Evolutionary conservation across 1,140 invertebrate genomes (phyloP), one percentile per base, ranked within the genome.

Genomic region (Charaxes varanes): DNA sequence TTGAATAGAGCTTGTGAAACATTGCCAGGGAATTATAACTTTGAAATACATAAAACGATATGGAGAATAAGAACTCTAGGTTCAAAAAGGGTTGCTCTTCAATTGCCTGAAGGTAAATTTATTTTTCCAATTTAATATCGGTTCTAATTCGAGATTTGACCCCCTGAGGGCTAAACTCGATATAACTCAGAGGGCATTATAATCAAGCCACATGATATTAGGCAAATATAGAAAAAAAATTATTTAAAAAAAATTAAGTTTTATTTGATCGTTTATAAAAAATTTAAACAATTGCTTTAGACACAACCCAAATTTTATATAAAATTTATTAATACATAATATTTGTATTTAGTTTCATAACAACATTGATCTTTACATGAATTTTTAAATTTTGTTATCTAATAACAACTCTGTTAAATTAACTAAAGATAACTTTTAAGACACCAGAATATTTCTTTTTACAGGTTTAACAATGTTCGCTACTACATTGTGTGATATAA

Each of bases 21-120:
- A 28, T 85, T 99, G 28, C 98, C 98, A 4, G 68, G 87, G 7
- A 99, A 99, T 86, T 99, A 99, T 68, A 99, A 98, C 85, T 99
- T 99, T 86, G 98, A 99, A 90, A 91, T 99, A 57, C 94, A 93
- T 24, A 99, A 99, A 83, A 99, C 97, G 0, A 92, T 99, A 73
- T 99, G 97, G 97, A 90, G 95, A 66, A 97, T 99, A 48, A 86
- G 89, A 46, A 90, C 94, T 68, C 84, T 89, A 12, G 88, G 90
- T 46, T 90, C 94, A 0, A 97, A 95, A 83, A 88, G 90, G 67
- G 97, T 99, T 0, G 97, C 95, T 1, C 80, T 99, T 6, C 98
- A 99, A 86, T 92, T 99, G 88, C 98, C 98, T 1, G 98, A 99
- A 90, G 98, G 93, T 43, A 53, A 53, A 6, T 27, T 37, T 12